Conservation (phyloP, 2,888 invertebrate species). For the Lypha dubia region DNA sequence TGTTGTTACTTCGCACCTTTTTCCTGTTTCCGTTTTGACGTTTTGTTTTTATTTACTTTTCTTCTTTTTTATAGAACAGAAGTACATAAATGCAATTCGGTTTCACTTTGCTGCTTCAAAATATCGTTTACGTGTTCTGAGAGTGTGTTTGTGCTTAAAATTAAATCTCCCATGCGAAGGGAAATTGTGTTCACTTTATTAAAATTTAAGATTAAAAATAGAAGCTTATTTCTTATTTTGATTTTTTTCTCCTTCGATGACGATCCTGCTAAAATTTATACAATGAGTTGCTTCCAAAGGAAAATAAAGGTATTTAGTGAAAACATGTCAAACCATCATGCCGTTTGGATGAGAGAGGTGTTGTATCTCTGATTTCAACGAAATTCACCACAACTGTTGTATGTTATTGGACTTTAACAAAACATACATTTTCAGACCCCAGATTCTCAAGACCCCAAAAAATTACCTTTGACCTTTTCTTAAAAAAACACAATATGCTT, state of each 20-base stretch:
- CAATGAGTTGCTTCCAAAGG: background rate
- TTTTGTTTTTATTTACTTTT: conserved; percentile 65
- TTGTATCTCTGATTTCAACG: no score
- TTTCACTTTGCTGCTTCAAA: conserved; percentile 13
- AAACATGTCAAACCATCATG: no score
- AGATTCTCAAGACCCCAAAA: no score
- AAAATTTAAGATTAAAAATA: conserved; percentile 31
- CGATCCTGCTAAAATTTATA: conserved; percentile 62
- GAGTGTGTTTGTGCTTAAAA: background rate
- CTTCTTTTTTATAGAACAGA: conserved; percentile 4
- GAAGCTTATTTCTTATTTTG: conserved; percentile 5
- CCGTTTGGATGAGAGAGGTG: no score
- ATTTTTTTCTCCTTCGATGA: conserved; percentile 37
- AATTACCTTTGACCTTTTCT: no score
- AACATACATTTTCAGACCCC: no score
- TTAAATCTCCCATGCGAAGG: conserved; percentile 26
- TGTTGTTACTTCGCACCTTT: conserved; percentile 77
- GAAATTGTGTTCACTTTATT: conserved; percentile 38
- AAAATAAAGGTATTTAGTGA: no score
- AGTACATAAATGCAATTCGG: conserved; percentile 44
- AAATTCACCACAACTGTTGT: no score
- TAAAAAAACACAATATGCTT: no score
- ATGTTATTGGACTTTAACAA: no score
- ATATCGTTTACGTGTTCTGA: background rate
- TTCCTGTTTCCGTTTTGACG: conserved; percentile 75